Base-by-base conservation (phyloP, 53 echinoderm and acorn worm genomes). In the Luidia sarsii region DNA sequence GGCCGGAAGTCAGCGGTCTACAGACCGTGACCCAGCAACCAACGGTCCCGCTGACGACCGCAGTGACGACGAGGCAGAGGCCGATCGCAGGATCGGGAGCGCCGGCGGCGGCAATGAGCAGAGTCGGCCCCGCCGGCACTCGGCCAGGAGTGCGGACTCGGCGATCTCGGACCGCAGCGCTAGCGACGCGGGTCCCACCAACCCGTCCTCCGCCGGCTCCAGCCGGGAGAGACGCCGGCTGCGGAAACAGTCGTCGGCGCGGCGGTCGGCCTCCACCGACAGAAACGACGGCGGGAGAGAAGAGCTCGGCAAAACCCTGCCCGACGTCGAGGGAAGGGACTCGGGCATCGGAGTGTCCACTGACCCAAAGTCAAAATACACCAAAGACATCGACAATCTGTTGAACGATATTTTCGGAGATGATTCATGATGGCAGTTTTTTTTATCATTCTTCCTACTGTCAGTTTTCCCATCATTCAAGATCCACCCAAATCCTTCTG, bases 141-240 rank as follows among this genome's bases (percentile, higher is more conserved):
- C 71, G 1, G 83, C 83, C 2, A 64, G 33, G 33, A 71, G 83
- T 37, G 4, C 49, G 20, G 71, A 61, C 22, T 71, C 70, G 3
- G 71, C 48, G 48, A 63, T 65, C 48, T 70, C 61, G 49, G 70
- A 70, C 50, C 83, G 21, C 32, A 77, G 77, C 11, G n/a, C n/a
- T n/a, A n/a, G n/a, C 21, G 71, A 71, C 38, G 43, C 71, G 4
- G 33, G 63, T 46, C 60, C 63, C 21, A 28, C 48, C 15, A 83
- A 70, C 30, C 46, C 48, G 21, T 71, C 71, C 7, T 70, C 62
- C 4, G 48, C 71, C 5, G 19, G 50, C 24, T 83, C 83, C 28
- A 71, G 83, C 33, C 59, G 83, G 56, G 35, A 83, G 35, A 59
- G 83, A 62, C 63, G 83, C 16, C 35, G 83, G 57, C 50, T 70